Evolutionary conservation across 2,113 vertebrate genomes (phyloP), one percentile per base, ranked within the genome.

Genomic region (Amphiprion ocellaris): DNA sequence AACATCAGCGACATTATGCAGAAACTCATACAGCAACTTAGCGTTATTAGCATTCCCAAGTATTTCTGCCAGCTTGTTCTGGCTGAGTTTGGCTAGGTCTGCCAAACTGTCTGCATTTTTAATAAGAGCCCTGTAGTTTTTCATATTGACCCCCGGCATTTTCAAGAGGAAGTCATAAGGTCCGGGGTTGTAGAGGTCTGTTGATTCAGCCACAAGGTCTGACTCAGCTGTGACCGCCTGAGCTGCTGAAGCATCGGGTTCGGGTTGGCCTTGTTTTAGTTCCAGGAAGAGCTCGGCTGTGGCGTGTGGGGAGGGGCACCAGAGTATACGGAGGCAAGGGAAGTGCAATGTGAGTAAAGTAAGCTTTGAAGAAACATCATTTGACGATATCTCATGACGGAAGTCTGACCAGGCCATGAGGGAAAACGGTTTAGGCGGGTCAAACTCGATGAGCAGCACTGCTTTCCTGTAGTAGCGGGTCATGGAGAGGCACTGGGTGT

Each of bases 311-410:
- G 98, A 99, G 0, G 97, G 96, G 83, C 98, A 99, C 98, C 98
- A 99, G 53, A 99, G 95, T 4, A 99, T 89, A 1, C 98, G 96
- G 3, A 99, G 92, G 0, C 96, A 94, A 0, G 98, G 97, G 90
- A 99, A 99, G 85, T 99, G 98, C 11, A 99, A 95, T 0, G 97
- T 99, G 4, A 99, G 96, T 0, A 99, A 95, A 0, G 97, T 95
- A 24, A 99, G 95, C 16, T 97, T 97, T 53, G 98, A 98, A 17
- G 95, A 97, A 11, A 99, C 4, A 41, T 99, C 98, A 0, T 77
- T 96, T 59, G 96, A 92, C 1, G 97, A 98, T 79, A 99, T 97
- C 84, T 99, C 98, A 2, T 95, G 95, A 8, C 95, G 94, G 2
- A 98, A 91, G 55, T 96, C 96, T 0, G 95, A 94, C 0, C 95